Conservation (phyloP, 2,797 vertebrate species). For the Chelonia mydas region DNA sequence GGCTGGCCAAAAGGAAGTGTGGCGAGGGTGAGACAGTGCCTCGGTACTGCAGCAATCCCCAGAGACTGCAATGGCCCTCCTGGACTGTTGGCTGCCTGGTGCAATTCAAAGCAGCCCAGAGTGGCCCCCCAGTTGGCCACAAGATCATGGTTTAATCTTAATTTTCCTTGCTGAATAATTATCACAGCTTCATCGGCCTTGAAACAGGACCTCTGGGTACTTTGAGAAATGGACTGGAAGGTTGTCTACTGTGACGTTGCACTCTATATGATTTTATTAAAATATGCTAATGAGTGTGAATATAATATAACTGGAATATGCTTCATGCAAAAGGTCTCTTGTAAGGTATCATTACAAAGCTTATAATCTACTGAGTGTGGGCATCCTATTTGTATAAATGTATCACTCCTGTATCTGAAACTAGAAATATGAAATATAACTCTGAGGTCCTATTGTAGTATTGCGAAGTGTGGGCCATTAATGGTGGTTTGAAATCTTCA, state of each 20-base stretch:
- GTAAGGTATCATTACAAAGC: too few relatives aligned
- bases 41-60: background rate
- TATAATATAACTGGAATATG: too few relatives aligned
- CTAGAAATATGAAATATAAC: too few relatives aligned
- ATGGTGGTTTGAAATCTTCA: too few relatives aligned
- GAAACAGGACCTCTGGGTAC: background rate
- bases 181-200: background rate
- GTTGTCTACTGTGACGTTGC: background rate
- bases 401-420: too few relatives aligned
- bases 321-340: too few relatives aligned
- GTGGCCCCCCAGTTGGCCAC: background rate
- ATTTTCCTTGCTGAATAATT: background rate
- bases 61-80: background rate
- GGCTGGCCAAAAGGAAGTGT: background rate
- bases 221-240: background rate
- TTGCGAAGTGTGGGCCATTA: too few relatives aligned
- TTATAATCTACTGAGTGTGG: too few relatives aligned
- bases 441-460: too few relatives aligned
- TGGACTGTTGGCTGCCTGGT: background rate
- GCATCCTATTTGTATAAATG: too few relatives aligned
- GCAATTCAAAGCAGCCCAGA: background rate
- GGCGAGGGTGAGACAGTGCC: background rate
- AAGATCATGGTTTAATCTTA: background rate
- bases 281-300: too few relatives aligned
- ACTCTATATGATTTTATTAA: too few relatives aligned